phyloP scores from a whole-genome alignment of 2,113 vertebrate species.

The Anser brachyrhynchus region DNA sequence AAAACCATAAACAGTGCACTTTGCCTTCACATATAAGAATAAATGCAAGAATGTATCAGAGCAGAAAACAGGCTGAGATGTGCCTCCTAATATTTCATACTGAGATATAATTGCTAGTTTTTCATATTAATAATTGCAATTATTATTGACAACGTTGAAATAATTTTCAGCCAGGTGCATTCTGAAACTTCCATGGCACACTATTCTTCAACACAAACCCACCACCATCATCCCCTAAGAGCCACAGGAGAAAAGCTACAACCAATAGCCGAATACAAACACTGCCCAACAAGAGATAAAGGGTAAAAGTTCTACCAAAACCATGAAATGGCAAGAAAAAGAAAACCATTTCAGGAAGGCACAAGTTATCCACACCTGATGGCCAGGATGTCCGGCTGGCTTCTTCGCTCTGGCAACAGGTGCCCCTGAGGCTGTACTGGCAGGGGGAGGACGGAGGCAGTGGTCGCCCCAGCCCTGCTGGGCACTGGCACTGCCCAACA shows the following conservation, averaged over 20 bases:
- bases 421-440: background rate
- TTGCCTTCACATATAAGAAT: background rate
- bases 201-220: background rate
- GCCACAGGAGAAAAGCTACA: background rate
- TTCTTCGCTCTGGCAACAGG: background rate
- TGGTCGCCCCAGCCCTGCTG: fast-evolving
- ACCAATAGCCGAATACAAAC: background rate
- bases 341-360: background rate
- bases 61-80: background rate
- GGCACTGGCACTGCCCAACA: background rate
- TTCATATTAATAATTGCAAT: background rate
- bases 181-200: background rate
- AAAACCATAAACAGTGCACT: background rate
- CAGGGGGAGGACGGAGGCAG: background rate
- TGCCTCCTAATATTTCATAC: background rate
- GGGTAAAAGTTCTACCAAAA: background rate
- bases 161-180: background rate
- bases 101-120: background rate
- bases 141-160: background rate
- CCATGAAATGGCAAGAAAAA: background rate
- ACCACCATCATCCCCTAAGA: background rate
- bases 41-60: background rate
- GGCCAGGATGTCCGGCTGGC: fast-evolving
- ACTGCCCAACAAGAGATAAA: background rate
- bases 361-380: fast-evolving